Base-by-base conservation (phyloP, 2,113 vertebrate species). In the Daubentonia madagascariensis region DNA sequence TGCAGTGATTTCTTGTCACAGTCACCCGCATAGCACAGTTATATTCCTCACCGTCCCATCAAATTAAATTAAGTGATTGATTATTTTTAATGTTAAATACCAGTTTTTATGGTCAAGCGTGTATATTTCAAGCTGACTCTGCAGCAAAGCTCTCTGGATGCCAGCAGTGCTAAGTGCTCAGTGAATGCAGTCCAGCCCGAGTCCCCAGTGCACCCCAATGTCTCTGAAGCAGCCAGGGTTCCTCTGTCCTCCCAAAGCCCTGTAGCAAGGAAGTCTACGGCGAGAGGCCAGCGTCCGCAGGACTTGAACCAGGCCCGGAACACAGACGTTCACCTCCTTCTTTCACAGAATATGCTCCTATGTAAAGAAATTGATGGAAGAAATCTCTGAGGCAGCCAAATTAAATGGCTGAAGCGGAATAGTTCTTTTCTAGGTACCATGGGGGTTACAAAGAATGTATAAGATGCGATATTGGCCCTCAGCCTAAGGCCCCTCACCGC, bases 131-230 rank as follows among this genome's bases (percentile, higher is more conserved):
- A 8, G 9, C 17, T n/a, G 20, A 8, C 17, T 8, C 30, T 30
- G 4, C 8, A 18, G 6, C 0, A 6, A 28, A 85, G 54, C 35
- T 54, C 32, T 6, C 11, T 6, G 11, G 6, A 48, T 23, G 13
- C 11, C 37, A 5, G 30, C 6, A 11, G 7, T 7, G 43, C 43
- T 2, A 1, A 13, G 37, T 0, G 22, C 43, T 0, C 4, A 0
- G 45, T 30, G 18, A 3, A 17, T 0, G 12, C 4, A 8, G 50
- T 11, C 40, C 28, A 1, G 32, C 14, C 32, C 8, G 32, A 25
- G 14, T 2, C 43, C n/a, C 61, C 76, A 2, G 40, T 0, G 4
- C 16, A 16, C 23, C 45, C 84, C 1, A 0, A 32, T 0, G 48
- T 3, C 8, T 52, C 43, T 23, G n/a, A 3, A 8, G 7, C 40